Conservation (phyloP, 2,888 invertebrate genomes). For the Ecliptopera silaceata region DNA sequence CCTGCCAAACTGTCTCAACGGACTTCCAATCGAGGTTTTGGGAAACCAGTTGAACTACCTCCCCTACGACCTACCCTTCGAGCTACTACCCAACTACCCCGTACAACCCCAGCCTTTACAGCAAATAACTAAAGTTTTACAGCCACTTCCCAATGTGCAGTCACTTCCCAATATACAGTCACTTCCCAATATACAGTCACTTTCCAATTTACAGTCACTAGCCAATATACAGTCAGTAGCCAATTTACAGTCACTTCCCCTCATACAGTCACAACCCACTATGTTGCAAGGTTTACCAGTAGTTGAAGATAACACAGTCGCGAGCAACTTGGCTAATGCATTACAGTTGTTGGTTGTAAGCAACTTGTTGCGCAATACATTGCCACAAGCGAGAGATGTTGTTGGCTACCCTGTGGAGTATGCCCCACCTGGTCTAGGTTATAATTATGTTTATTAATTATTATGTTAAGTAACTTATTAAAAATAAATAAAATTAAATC, state of each 20-base stretch:
- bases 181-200: slow-evolving; percentile 3
- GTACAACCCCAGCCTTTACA: slow-evolving; percentile 7
- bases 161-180: background rate
- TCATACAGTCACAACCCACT: slow-evolving; percentile 2
- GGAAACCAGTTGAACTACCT: slow-evolving; percentile 41
- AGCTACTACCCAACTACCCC: slow-evolving; percentile 39
- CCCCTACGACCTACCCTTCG: slow-evolving; percentile 39
- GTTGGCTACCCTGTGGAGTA: slow-evolving; percentile 34
- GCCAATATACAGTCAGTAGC: slow-evolving; percentile 20
- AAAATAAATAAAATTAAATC: no score
- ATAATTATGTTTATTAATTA: slow-evolving; percentile 34
- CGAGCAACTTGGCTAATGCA: slow-evolving; percentile 67
- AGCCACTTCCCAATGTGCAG: slow-evolving; percentile 23
- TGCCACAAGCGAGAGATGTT: slow-evolving; percentile 46
- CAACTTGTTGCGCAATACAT: slow-evolving; percentile 60
- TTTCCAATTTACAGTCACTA: slow-evolving; percentile 3
- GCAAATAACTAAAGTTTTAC: slow-evolving; percentile 13
- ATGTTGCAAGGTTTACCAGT: slow-evolving; percentile 36
- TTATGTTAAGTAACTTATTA: no score
- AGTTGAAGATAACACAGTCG: slow-evolving; percentile 65
- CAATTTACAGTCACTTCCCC: slow-evolving; percentile 2
- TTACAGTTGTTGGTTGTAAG: slow-evolving; percentile 67
- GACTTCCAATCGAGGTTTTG: slow-evolving; percentile 43
- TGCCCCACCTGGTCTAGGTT: slow-evolving; percentile 27
- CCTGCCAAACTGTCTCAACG: slow-evolving; percentile 41